phyloP scores from a whole-genome alignment of 2,113 vertebrate species.

The Boleophthalmus pectinirostris region DNA sequence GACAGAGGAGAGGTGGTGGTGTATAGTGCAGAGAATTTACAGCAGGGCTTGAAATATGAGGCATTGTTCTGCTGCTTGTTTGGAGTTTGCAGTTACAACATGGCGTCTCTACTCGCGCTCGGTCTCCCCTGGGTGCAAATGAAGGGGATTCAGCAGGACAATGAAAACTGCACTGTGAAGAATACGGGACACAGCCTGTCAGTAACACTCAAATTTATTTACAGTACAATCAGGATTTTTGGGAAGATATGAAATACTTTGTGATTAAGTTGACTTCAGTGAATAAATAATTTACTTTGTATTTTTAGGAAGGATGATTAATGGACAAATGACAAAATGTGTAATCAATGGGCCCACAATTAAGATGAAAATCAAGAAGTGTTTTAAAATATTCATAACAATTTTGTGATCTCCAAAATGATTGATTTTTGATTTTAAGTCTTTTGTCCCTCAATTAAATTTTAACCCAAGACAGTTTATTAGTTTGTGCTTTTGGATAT shows the following conservation, averaged over 20 bases:
- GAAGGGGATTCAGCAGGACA: conserved; percentile 40
- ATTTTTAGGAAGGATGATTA: background rate
- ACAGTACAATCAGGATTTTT: background rate
- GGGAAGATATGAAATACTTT: background rate
- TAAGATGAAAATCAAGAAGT: too few species aligned
- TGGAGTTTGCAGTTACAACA: conserved; percentile 28
- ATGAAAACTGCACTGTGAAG: conserved; percentile 19
- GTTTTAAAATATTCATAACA: too few species aligned
- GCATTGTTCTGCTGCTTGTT: conserved; percentile 30
- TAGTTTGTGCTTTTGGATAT: too few species aligned
- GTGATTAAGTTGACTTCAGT: background rate
- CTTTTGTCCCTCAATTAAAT: background rate
- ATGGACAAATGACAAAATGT: background rate
- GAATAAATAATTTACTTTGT: background rate
- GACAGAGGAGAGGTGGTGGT: conserved; percentile 27
- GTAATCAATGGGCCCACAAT: too few species aligned
- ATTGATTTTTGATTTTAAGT: too few species aligned
- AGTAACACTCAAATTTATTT: background rate
- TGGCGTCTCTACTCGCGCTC: conserved; percentile 18
- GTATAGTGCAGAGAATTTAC: conserved; percentile 27
- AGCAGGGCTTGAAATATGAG: conserved; percentile 27
- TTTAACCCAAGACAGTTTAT: background rate
- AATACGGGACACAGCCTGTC: conserved; percentile 22
- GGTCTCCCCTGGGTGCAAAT: conserved; percentile 22
- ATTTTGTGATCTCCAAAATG: too few species aligned